phyloP scores from a whole-genome alignment of 2,113 vertebrate genomes.

The Propithecus coquereli region DNA sequence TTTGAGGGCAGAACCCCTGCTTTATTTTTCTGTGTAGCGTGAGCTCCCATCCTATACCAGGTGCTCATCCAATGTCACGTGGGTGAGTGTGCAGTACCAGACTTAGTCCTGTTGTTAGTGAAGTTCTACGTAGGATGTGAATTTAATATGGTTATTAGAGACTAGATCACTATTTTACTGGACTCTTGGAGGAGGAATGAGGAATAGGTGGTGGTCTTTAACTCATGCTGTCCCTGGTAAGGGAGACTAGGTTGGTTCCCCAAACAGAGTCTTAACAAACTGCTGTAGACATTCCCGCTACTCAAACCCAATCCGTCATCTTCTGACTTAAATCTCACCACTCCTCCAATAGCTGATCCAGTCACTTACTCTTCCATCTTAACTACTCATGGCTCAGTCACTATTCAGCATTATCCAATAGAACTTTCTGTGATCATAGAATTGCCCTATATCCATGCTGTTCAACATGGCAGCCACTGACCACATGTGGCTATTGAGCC shows the following conservation, averaged over 20 bases:
- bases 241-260: not conserved
- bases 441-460: not conserved
- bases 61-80: not conserved
- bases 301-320: not conserved
- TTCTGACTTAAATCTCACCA: not conserved
- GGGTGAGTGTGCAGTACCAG: not conserved
- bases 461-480: not conserved
- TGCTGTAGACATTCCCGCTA: not conserved
- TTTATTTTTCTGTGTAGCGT: not conserved
- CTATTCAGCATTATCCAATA: not conserved
- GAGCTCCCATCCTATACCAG: not conserved
- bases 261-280: not conserved
- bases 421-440: not conserved
- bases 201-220: not conserved
- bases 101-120: not conserved
- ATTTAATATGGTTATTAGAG: not conserved
- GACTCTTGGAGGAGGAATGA: not conserved
- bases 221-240: not conserved
- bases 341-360: not conserved
- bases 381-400: not conserved
- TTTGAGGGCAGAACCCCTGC: not conserved
- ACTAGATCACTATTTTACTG: not conserved
- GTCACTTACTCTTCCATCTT: not conserved
- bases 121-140: not conserved
- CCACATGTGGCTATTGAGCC: not conserved